Evolutionary conservation across 1,140 invertebrate species (phyloP).

Genomic region (Apolygus lucorum): DNA sequence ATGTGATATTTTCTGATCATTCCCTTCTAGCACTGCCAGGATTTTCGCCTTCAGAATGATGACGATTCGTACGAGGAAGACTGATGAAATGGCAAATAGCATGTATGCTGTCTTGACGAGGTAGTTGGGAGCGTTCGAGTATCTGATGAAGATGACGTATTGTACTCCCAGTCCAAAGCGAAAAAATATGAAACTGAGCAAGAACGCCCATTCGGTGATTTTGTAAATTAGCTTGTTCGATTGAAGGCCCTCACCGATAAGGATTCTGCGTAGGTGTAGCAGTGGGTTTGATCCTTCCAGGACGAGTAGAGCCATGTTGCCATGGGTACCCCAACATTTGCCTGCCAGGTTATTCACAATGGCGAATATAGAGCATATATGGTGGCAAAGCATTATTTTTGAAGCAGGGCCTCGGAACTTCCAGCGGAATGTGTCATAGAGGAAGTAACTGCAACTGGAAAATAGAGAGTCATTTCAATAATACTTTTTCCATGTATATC

Average conservation of each 20-base stretch:
- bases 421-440: constrained; percentile 14
- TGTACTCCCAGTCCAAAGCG: not conserved
- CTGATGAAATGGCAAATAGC: not conserved
- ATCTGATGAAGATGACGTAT: not conserved
- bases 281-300: constrained; percentile 7
- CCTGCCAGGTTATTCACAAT: constrained; percentile 1
- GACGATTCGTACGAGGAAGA: not conserved
- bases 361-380: constrained; percentile 13
- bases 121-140: not conserved
- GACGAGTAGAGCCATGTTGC: constrained; percentile 1
- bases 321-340: not conserved
- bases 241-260: constrained; percentile 11
- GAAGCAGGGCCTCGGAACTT: not conserved
- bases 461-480: too few relatives aligned
- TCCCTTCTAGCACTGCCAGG: too few relatives aligned
- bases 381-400: constrained; percentile 12
- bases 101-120: not conserved
- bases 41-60: not conserved
- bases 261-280: constrained; percentile 8
- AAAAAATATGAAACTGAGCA: not conserved
- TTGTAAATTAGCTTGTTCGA: constrained; percentile 25
- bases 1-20: too few relatives aligned
- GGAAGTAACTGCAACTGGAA: constrained; percentile 8
- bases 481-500: too few relatives aligned
- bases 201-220: constrained; percentile 22